These are phyloP conservation scores for Pseudorectes ferrugineus DNA, from an alignment of 2,113 vertebrate genomes.

Conservation along the genomic window DNA sequence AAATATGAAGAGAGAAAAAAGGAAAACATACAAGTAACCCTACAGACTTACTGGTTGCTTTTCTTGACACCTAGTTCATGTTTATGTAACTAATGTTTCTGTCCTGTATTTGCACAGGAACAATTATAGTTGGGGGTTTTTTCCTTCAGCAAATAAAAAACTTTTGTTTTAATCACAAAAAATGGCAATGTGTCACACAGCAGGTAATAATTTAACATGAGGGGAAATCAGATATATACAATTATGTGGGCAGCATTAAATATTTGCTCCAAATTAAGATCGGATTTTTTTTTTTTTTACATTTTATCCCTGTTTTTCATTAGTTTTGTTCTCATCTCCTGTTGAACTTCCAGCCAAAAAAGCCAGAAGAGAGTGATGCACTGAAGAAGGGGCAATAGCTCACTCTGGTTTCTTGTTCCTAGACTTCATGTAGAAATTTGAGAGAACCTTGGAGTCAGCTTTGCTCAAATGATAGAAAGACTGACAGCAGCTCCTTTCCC, in stretches of 20 bases:
- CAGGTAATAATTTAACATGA: constrained; percentile 1
- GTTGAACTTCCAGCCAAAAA: neutral
- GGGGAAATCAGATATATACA: neutral
- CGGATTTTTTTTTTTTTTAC: neutral
- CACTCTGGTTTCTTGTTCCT: neutral
- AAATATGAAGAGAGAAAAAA: neutral
- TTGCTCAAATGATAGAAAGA: constrained; percentile 70
- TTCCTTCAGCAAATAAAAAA: neutral
- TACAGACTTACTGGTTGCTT: neutral
- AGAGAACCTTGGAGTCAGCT: constrained; percentile 64
- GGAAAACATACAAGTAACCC: neutral
- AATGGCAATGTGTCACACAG: neutral
- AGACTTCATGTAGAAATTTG: constrained; percentile 56
- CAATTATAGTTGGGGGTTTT: neutral
- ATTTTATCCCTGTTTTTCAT: neutral
- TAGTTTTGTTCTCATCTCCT: constrained; percentile 8
- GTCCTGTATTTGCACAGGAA: neutral
- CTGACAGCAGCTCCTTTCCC: constrained; percentile 74
- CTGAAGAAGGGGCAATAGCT: constrained; percentile 3
- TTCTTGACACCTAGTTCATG: neutral
- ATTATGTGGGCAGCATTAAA: neutral
- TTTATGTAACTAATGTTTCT: neutral
- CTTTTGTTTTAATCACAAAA: neutral
- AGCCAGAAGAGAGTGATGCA: neutral
- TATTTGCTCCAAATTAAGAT: neutral